These are phyloP conservation scores for Sphecodes monilicornis DNA, from an alignment of 2,888 invertebrate genomes.

Conservation along the genomic window DNA sequence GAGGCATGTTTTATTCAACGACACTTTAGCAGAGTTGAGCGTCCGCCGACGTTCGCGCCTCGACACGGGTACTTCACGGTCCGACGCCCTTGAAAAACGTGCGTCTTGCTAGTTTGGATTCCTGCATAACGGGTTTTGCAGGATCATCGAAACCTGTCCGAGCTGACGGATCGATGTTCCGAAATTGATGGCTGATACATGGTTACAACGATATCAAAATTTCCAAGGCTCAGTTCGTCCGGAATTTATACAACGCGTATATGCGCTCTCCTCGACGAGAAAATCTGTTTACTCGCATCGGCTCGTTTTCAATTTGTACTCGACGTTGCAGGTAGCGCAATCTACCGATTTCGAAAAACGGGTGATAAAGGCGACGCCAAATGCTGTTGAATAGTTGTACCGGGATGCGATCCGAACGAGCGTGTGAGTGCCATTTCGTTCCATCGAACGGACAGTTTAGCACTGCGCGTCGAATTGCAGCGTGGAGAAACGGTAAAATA, in stretches of 20 bases:
- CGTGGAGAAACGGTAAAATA: not conserved
- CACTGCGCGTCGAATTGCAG: not conserved
- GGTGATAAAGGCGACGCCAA: not conserved
- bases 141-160: not conserved
- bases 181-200: slow-evolving; percentile 26
- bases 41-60: slow-evolving; percentile 23
- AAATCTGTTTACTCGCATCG: not conserved
- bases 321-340: not conserved
- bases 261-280: not conserved
- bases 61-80: slow-evolving; percentile 9
- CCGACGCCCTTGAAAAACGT: not conserved
- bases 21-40: not conserved
- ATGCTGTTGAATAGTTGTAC: not conserved
- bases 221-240: not conserved
- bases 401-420: not conserved
- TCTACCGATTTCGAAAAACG: not conserved
- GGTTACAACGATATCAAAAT: not conserved
- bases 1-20: slow-evolving; percentile 36
- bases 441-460: not conserved
- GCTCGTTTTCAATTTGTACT: not conserved
- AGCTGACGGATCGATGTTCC: not conserved
- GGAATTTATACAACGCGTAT: not conserved
- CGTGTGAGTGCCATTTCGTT: not conserved
- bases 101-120: not conserved
- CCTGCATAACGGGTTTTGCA: not conserved